Percentiles rank a stretch among this genome's conserved stretches.
Evolutionary conservation across 2,113 vertebrate genomes (phyloP).

Genomic region (Vidua macroura): DNA sequence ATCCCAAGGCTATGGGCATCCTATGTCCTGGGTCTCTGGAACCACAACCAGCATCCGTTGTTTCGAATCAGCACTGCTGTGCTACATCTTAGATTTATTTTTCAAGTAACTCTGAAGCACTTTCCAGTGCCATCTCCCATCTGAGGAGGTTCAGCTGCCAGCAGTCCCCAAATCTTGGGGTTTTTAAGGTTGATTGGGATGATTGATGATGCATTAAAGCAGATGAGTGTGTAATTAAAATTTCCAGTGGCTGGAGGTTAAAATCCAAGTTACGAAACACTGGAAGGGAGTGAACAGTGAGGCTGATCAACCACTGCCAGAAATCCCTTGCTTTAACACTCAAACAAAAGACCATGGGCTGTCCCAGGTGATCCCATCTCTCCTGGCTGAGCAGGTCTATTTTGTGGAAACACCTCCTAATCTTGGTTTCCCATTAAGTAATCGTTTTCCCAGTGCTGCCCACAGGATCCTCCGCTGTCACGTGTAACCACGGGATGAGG

Average conservation of each 20-base stretch:
- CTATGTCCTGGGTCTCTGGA: background rate
- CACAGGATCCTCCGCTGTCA: background rate
- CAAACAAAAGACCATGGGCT: background rate
- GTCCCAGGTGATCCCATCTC: background rate
- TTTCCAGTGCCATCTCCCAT: background rate
- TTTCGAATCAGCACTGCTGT: background rate
- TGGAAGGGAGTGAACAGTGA: background rate
- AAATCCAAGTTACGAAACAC: background rate
- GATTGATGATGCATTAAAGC: background rate
- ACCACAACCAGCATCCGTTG: background rate
- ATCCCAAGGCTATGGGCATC: background rate
- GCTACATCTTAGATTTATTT: background rate
- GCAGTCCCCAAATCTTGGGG: background rate
- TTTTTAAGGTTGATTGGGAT: background rate
- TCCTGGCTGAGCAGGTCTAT: background rate
- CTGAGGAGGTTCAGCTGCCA: background rate
- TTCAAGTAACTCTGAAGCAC: background rate
- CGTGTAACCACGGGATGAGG: background rate
- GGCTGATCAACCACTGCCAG: background rate
- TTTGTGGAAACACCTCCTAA: background rate
- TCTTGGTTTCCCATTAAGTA: background rate
- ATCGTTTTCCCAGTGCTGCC: background rate
- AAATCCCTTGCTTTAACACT: background rate
- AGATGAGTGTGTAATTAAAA: background rate
- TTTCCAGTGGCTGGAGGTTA: background rate